These are phyloP conservation scores for Latrodectus hesperus DNA, from an alignment of 2,888 invertebrate species.

Conservation along the genomic window DNA sequence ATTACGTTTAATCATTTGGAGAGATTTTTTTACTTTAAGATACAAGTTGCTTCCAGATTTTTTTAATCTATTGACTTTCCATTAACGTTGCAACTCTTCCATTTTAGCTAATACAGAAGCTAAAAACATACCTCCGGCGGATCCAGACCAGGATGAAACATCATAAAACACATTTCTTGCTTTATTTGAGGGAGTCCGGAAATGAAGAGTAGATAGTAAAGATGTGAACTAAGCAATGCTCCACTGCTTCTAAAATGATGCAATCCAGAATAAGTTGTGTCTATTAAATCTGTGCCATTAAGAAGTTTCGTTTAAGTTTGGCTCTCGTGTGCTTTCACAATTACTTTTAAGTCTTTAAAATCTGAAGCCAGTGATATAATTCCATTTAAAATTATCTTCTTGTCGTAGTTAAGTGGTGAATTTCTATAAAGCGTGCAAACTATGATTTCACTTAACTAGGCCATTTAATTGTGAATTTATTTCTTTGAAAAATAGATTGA, in stretches of 20 bases:
- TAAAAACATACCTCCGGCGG: conserved; percentile 62
- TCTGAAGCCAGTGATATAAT: too few species aligned
- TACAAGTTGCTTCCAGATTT: background rate
- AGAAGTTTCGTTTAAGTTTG: background rate
- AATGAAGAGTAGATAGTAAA: conserved; percentile 35
- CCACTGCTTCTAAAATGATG: conserved; percentile 34
- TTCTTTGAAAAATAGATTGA: too few species aligned
- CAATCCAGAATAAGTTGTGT: conserved; percentile 7
- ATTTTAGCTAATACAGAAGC: conserved; percentile 66
- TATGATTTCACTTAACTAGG: too few species aligned
- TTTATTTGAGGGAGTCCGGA: background rate
- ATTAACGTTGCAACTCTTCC: background rate
- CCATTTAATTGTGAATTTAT: too few species aligned
- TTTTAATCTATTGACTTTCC: background rate
- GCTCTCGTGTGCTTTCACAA: background rate
- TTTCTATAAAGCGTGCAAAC: too few species aligned
- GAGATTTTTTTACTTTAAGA: too few species aligned
- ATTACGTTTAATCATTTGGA: background rate
- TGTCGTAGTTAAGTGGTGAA: too few species aligned
- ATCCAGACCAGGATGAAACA: conserved; percentile 6
- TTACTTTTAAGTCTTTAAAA: too few species aligned
- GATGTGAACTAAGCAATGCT: conserved; percentile 14
- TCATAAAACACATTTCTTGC: conserved; percentile 33
- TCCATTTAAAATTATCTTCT: too few species aligned
- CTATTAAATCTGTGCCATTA: background rate